Evolutionary conservation across 2,113 vertebrate genomes (phyloP).

Genomic region (Edolisoma coerulescens): DNA sequence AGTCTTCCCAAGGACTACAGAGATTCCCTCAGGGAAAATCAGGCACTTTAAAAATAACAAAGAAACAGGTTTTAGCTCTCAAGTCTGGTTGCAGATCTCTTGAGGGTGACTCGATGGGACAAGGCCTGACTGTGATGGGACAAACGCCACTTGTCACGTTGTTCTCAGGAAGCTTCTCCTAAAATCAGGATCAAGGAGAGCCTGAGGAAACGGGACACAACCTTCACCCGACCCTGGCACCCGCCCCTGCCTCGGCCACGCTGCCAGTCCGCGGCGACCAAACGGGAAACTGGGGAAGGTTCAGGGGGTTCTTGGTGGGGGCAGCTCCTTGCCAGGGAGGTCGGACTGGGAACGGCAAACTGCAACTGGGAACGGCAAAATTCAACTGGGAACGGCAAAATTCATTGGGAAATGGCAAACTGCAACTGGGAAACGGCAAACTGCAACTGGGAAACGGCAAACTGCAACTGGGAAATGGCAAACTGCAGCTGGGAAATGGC

Average conservation of each 20-base stretch:
- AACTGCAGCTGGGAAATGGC: background rate
- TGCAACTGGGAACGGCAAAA: too few relatives aligned
- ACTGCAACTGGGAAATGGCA: background rate
- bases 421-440: background rate
- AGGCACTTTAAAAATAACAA: background rate
- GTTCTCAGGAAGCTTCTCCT: background rate
- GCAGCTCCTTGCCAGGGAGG: background rate
- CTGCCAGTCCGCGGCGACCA: too few relatives aligned
- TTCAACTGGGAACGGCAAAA: background rate
- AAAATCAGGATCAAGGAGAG: slow-evolving; percentile 36
- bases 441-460: background rate
- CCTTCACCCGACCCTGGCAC: background rate
- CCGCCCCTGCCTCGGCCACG: accelerated
- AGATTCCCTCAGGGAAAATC: background rate
- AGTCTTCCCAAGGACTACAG: background rate
- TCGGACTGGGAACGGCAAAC: background rate
- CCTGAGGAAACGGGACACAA: background rate
- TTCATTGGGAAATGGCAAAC: background rate
- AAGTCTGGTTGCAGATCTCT: background rate
- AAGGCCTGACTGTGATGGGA: background rate
- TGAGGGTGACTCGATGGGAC: slow-evolving; percentile 28
- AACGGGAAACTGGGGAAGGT: too few relatives aligned
- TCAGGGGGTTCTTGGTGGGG: accelerated
- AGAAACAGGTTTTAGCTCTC: background rate
- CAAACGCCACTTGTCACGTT: background rate